Evolutionary conservation across 2,888 invertebrate genomes (phyloP).

Genomic region (Dermolepida albohirtum): DNA sequence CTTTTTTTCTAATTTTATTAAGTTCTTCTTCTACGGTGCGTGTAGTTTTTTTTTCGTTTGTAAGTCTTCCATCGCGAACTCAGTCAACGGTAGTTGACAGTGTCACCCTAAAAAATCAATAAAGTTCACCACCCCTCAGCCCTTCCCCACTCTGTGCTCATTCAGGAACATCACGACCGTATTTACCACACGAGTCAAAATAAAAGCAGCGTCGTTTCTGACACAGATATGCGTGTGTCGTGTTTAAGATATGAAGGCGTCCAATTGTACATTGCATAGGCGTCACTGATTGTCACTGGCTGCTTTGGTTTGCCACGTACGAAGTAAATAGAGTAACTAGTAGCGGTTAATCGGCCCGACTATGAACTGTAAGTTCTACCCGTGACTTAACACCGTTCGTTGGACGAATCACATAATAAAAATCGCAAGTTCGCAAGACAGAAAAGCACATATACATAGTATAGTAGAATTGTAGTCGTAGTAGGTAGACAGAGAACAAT

Average conservation of each 20-base stretch:
- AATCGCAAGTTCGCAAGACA: constrained; percentile 54
- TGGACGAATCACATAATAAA: constrained; percentile 59
- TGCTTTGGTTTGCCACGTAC: constrained; percentile 62
- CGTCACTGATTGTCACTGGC: constrained; percentile 55
- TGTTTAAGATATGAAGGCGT: constrained; percentile 38
- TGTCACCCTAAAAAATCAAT: constrained; percentile 77
- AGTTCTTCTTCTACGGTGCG: constrained; percentile 51
- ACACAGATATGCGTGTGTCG: constrained; percentile 41
- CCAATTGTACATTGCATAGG: constrained; percentile 55
- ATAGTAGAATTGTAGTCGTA: constrained; percentile 41
- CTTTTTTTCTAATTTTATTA: constrained; percentile 35
- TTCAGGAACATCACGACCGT: constrained; percentile 61
- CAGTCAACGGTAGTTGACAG: constrained; percentile 71
- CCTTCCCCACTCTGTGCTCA: constrained; percentile 64
- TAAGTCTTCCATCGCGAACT: constrained; percentile 68
- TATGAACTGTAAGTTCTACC: constrained; percentile 55
- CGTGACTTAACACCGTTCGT: constrained; percentile 58
- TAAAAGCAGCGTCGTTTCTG: constrained; percentile 37
- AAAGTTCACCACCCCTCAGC: constrained; percentile 69
- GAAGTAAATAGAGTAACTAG: constrained; percentile 60
- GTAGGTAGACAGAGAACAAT: constrained; percentile 52
- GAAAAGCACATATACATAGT: constrained; percentile 57
- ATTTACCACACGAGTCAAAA: constrained; percentile 42
- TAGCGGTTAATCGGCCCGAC: constrained; percentile 57
- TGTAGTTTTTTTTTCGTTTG: constrained; percentile 66